Evolutionary conservation across 2,888 invertebrate genomes (phyloP).

Genomic region (Meiosimyza decipiens): DNA sequence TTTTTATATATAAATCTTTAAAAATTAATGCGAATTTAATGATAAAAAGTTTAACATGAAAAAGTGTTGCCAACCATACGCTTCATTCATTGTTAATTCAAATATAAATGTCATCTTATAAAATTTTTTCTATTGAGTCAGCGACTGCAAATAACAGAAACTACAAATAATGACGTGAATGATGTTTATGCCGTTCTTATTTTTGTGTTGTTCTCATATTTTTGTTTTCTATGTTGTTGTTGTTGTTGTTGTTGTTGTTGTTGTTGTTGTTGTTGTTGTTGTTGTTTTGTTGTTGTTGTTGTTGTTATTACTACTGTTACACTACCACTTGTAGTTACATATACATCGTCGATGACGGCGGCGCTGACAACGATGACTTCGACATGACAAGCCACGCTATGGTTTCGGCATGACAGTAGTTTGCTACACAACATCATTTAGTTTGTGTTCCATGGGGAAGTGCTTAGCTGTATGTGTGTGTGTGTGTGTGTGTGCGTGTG

Average conservation of each 20-base stretch:
- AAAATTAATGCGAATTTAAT: too few relatives aligned
- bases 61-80: too few relatives aligned
- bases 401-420: neutral
- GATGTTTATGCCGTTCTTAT: too few relatives aligned
- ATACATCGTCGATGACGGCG: neutral
- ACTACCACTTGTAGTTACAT: neutral
- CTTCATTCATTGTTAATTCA: too few relatives aligned
- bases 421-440: neutral
- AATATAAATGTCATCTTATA: too few relatives aligned
- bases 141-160: too few relatives aligned
- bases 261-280: too few relatives aligned
- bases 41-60: too few relatives aligned
- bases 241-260: neutral
- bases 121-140: too few relatives aligned
- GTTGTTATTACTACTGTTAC: neutral
- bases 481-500: neutral
- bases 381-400: neutral
- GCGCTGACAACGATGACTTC: neutral
- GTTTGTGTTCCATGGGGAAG: neutral
- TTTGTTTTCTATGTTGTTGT: neutral
- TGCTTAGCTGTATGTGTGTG: neutral
- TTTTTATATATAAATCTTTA: too few relatives aligned
- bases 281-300: neutral
- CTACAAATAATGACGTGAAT: too few relatives aligned
- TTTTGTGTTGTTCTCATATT: neutral